Conservation (phyloP, 2,888 invertebrate genomes). For the Parasteatoda lunata region DNA sequence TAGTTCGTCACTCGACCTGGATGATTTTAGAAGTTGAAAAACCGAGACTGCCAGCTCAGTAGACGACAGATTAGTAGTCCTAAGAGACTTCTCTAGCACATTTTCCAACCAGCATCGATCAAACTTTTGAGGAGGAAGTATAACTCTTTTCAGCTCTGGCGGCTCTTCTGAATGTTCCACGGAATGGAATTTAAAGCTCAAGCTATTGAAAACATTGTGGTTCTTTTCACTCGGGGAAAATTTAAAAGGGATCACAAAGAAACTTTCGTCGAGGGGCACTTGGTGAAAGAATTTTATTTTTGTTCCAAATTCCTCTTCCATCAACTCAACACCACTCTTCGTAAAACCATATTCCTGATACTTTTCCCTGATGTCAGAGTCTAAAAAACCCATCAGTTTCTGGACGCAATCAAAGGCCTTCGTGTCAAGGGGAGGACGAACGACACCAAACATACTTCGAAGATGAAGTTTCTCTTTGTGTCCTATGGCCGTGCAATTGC, state of each 20-base stretch:
- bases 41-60: conserved; percentile 80
- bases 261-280: conserved; percentile 46
- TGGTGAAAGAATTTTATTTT: conserved; percentile 57
- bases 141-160: too few relatives aligned
- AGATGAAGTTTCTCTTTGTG: conserved; percentile 79
- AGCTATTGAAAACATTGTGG: conserved; percentile 22
- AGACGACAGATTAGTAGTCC: conserved; percentile 69
- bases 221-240: conserved; percentile 15
- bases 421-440: conserved; percentile 77
- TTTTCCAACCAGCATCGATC: conserved; percentile 76
- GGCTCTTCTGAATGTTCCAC: background rate
- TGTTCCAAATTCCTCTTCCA: conserved; percentile 66
- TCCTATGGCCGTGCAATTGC: conserved; percentile 79
- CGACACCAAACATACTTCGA: conserved; percentile 79
- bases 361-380: conserved; percentile 31
- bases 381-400: conserved; percentile 33
- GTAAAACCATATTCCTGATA: conserved; percentile 50
- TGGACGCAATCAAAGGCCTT: conserved; percentile 78
- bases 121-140: conserved; percentile 15
- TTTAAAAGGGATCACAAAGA: conserved; percentile 33
- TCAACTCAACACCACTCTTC: conserved; percentile 21
- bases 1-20: conserved; percentile 81
- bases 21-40: conserved; percentile 79
- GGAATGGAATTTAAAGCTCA: conserved; percentile 49
- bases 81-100: conserved; percentile 77